phyloP scores from a whole-genome alignment of 2,797 vertebrate genomes.

The Oreochromis mossambicus region DNA sequence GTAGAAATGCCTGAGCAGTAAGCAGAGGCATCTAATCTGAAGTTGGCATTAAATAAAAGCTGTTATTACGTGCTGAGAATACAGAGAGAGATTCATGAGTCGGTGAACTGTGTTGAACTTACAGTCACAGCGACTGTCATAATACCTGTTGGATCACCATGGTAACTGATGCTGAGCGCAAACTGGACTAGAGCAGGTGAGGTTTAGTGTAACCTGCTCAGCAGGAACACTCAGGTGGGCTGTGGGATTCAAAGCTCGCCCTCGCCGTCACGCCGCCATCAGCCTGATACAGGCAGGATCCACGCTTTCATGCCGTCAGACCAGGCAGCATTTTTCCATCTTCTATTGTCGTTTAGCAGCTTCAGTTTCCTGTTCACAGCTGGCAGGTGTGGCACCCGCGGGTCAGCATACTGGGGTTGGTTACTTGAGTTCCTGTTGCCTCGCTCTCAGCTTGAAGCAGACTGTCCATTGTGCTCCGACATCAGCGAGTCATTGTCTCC shows the following conservation, averaged over 20 bases:
- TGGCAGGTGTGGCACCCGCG: neutral
- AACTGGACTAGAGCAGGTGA: neutral
- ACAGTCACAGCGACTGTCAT: neutral
- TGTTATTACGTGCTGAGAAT: neutral
- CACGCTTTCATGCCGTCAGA: neutral
- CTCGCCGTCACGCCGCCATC: neutral
- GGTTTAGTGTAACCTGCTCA: neutral
- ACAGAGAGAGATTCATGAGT: neutral
- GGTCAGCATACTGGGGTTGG: neutral
- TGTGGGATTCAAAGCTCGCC: neutral
- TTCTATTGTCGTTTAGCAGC: neutral
- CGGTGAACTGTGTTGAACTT: neutral
- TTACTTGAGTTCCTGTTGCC: neutral
- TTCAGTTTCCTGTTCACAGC: neutral
- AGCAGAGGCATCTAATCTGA: neutral
- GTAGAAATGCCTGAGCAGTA: neutral
- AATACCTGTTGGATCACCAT: neutral
- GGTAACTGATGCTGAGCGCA: neutral
- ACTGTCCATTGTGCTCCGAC: neutral
- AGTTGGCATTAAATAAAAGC: neutral
- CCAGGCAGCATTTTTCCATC: neutral
- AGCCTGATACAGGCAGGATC: neutral
- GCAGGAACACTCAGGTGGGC: neutral
- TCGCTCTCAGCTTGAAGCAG: neutral
- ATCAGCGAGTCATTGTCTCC: neutral